These are phyloP conservation scores for Oreochromis niloticus DNA, from an alignment of 2,113 vertebrate genomes.

Conservation along the genomic window DNA sequence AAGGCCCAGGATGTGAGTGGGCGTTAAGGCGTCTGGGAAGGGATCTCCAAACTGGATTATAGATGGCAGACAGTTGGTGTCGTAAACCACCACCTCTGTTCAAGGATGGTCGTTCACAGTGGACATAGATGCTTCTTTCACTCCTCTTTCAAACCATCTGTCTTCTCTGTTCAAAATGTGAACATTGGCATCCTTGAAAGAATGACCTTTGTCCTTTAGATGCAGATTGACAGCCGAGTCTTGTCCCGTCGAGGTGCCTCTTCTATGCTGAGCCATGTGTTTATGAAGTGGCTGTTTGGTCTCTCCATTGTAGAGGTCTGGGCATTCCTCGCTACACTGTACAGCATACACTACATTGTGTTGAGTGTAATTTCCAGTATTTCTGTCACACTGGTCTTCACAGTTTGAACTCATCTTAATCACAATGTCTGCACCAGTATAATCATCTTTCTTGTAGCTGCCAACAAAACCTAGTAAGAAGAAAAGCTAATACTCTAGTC, in stretches of 20 bases:
- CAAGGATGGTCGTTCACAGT: accelerated
- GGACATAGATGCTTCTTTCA: accelerated
- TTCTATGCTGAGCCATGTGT: neutral
- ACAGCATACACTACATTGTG: neutral
- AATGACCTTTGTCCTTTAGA: neutral
- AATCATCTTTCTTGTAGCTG: neutral
- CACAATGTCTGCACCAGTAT: neutral
- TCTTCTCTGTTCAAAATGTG: accelerated
- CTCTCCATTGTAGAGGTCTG: neutral
- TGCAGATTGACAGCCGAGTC: neutral
- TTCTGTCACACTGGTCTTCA: neutral
- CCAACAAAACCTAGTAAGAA: neutral
- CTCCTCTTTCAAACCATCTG: neutral
- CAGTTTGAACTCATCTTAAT: neutral
- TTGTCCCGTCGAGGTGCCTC: neutral
- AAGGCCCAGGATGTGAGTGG: accelerated
- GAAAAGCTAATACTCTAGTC: neutral
- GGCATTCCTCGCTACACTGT: neutral
- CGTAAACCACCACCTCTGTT: accelerated
- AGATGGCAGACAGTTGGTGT: neutral
- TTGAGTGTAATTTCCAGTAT: neutral
- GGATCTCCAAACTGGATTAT: neutral
- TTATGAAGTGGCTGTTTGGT: neutral
- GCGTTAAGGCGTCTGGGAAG: accelerated
- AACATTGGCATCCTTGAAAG: neutral